phyloP scores from a whole-genome alignment of 1,140 invertebrate species.

The Drosophila varians region DNA sequence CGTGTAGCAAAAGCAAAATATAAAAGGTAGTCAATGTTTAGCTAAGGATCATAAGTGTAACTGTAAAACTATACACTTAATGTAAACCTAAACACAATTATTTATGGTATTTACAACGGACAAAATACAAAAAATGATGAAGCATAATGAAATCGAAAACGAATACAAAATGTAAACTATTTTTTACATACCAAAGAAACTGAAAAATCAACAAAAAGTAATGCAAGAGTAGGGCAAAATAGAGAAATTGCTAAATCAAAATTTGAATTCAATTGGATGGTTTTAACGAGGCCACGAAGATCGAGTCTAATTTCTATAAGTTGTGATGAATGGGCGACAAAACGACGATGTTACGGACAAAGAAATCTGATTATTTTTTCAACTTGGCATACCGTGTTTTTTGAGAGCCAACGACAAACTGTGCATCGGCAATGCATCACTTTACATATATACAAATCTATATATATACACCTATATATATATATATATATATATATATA shows the following conservation, averaged over 20 bases:
- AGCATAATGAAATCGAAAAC: constrained; percentile 16
- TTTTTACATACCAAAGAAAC: constrained; percentile 67
- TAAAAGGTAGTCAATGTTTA: constrained; percentile 79
- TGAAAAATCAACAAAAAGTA: constrained; percentile 17
- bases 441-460: constrained; percentile 67
- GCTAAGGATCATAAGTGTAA: constrained; percentile 73
- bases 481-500: too few relatives aligned
- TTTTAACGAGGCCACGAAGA: constrained; percentile 22
- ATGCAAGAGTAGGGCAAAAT: neutral
- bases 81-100: constrained; percentile 77
- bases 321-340: constrained; percentile 74
- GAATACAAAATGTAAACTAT: constrained; percentile 77
- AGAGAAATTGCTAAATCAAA: constrained; percentile 29
- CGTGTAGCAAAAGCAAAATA: constrained; percentile 77
- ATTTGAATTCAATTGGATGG: constrained; percentile 54
- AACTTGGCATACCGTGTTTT: constrained; percentile 70
- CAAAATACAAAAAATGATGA: constrained; percentile 11
- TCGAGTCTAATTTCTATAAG: constrained; percentile 75
- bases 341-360: constrained; percentile 65
- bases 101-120: constrained; percentile 73
- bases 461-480: constrained; percentile 57
- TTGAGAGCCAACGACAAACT: constrained; percentile 64
- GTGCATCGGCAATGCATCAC: constrained; percentile 49
- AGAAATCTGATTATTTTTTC: constrained; percentile 77
- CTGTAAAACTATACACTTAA: constrained; percentile 76